Base-by-base conservation (phyloP, 2,888 invertebrate species). In the Catocala nupta region DNA sequence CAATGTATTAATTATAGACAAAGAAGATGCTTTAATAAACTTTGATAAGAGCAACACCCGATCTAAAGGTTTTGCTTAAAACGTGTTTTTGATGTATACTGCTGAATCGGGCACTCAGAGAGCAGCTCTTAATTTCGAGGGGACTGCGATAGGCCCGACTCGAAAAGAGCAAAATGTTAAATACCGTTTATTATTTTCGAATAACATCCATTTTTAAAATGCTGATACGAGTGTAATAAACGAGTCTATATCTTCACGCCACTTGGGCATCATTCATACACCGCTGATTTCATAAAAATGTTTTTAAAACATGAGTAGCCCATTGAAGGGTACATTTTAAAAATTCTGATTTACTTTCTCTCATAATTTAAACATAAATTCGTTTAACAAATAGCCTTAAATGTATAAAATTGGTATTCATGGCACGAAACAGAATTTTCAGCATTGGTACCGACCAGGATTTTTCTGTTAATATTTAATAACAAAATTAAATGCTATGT, bases 31-130 rank as follows among this genome's bases (percentile, higher is more conserved):
- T 81, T 78, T 78, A 82, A 84, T 77, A 82, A 81, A 81, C 75
- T 83, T 85, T 82, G 69, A 81, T 75, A 78, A 82, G 78, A 80
- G 78, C 75, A 80, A 75, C 76, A 76, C 80, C 77, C 59, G 66
- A 72, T 75, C 64, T 56, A 68, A 80, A 80, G 81, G 78, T 79
- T 83, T 73, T 71, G 75, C 71, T 74, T 81, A 70, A 81, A 83
- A 81, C 77, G 83, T 84, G 83, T 85, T 87, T 82, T 84, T 75
- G 69, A 83, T 81, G 83, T 78, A 80, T 73, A 83, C 77, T 74
- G 88, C 88, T 86, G 87, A 86, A 73, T 84, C 82, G 80, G 80
- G 65, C 53, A 58, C 55, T 44, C 57, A 64, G 63, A 63, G 72
- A 80, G 82, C 61, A 59, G 64, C 68, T 59, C 84, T 85, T 73